phyloP scores from a whole-genome alignment of 2,888 invertebrate genomes.

The Portevinia maculata region DNA sequence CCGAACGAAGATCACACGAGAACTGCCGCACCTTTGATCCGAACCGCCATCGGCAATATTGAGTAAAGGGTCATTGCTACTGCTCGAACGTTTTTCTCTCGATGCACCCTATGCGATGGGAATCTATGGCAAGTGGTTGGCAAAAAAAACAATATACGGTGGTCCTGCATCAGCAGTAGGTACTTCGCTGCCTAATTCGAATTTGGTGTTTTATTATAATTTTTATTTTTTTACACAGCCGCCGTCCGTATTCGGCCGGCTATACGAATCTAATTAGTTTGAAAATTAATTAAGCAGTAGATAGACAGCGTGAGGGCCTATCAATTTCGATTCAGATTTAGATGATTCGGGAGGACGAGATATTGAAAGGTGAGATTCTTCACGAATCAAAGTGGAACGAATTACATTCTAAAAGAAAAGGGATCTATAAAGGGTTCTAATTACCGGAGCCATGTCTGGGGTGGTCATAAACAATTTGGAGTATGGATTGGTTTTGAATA shows the following conservation, averaged over 20 bases:
- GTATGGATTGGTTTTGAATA: slow-evolving; percentile 38
- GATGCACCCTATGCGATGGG: slow-evolving; percentile 44
- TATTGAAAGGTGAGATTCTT: slow-evolving; percentile 38
- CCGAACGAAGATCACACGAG: slow-evolving; percentile 69
- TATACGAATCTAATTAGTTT: slow-evolving; percentile 58
- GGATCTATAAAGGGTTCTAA: not conserved
- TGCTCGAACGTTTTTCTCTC: slow-evolving; percentile 14
- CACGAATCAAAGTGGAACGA: slow-evolving; percentile 58
- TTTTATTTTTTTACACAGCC: slow-evolving; percentile 57
- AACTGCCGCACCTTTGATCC: slow-evolving; percentile 70
- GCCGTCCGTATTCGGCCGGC: no score
- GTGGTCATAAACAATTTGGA: slow-evolving; percentile 59
- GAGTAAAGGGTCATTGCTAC: slow-evolving; percentile 44
- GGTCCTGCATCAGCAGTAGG: slow-evolving; percentile 23
- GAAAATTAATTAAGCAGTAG: slow-evolving; percentile 69
- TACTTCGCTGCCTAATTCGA: slow-evolving; percentile 53
- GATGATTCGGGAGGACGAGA: slow-evolving; percentile 15
- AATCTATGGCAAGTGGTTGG: slow-evolving; percentile 38
- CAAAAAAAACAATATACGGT: slow-evolving; percentile 8
- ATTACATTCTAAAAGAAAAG: slow-evolving; percentile 24
- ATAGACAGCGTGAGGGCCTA: slow-evolving; percentile 23
- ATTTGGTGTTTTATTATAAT: slow-evolving; percentile 73
- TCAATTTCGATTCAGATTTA: slow-evolving; percentile 1
- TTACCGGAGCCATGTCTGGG: slow-evolving; percentile 5
- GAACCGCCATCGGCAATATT: slow-evolving; percentile 47